A percentile compares a stretch with the other conserved stretches of the same genome.
These are phyloP conservation scores for Oncorhynchus kisutch DNA, from an alignment of 2,113 vertebrate species.

Conservation along the genomic window DNA sequence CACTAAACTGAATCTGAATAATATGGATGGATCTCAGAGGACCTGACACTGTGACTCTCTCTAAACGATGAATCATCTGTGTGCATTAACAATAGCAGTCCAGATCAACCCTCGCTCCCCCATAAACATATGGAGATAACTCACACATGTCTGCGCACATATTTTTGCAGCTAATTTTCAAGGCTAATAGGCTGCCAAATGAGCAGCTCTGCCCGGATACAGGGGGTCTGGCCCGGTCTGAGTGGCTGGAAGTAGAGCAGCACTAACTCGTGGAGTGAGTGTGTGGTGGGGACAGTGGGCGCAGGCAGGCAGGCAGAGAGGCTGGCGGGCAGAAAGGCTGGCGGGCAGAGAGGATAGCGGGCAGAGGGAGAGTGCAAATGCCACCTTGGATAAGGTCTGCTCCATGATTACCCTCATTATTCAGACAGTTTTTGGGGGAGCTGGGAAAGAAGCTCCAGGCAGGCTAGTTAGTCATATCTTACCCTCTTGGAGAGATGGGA, in stretches of 20 bases:
- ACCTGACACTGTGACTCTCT: too few species aligned
- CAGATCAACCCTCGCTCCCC: too few species aligned
- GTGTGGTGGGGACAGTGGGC: background rate
- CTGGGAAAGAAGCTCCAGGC: constrained; percentile 46
- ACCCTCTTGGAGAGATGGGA: too few species aligned
- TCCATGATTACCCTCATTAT: constrained; percentile 66
- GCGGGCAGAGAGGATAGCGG: background rate
- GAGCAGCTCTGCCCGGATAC: too few species aligned
- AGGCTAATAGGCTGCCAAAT: too few species aligned
- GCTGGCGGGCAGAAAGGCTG: constrained; percentile 7
- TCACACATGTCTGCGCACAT: too few species aligned
- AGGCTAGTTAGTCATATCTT: constrained; percentile 44
- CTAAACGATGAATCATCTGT: too few species aligned
- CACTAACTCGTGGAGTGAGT: constrained; percentile 47
- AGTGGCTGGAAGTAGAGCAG: constrained; percentile 61
- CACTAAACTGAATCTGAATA: too few species aligned
- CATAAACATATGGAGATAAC: too few species aligned
- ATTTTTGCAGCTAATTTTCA: too few species aligned
- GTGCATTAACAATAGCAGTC: too few species aligned
- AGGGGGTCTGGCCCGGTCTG: background rate
- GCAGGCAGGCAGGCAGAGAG: background rate
- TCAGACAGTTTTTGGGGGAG: constrained; percentile 60
- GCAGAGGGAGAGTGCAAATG: constrained; percentile 45
- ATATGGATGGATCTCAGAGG: too few species aligned
- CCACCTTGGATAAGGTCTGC: constrained; percentile 57